Conservation (phyloP, 2,888 invertebrate species). For the Gandaritis pyraliata region DNA sequence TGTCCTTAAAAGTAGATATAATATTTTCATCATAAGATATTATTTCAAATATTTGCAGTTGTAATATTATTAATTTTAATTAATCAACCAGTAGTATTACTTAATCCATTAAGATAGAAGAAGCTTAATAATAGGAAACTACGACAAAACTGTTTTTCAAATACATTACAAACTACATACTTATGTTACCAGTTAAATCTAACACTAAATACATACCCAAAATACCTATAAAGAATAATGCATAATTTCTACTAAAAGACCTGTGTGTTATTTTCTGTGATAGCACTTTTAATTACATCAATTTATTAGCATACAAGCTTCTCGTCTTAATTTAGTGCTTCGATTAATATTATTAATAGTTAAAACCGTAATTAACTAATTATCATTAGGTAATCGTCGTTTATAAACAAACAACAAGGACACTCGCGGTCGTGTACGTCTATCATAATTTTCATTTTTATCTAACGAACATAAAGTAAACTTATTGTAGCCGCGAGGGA, state of each 20-base stretch:
- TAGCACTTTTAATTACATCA: conserved; percentile 80
- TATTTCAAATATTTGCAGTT: conserved; percentile 85
- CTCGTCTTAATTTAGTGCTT: conserved; percentile 80
- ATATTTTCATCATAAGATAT: conserved; percentile 84
- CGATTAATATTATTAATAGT: conserved; percentile 80
- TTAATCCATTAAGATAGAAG: conserved; percentile 84
- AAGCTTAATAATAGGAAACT: conserved; percentile 85
- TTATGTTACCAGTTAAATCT: conserved; percentile 83
- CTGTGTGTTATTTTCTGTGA: conserved; percentile 76
- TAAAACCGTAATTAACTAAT: conserved; percentile 86
- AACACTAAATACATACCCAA: conserved; percentile 84
- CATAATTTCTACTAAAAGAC: conserved; percentile 82
- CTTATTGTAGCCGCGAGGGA: conserved; percentile 51
- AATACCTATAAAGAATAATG: conserved; percentile 85
- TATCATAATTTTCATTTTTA: conserved; percentile 84
- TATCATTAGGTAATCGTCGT: conserved; percentile 79
- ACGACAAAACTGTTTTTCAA: conserved; percentile 82
- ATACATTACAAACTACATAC: conserved; percentile 84
- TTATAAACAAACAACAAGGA: conserved; percentile 79
- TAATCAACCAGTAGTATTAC: conserved; percentile 84
- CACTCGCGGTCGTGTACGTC: conserved; percentile 75
- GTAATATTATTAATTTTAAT: conserved; percentile 83
- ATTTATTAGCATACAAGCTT: conserved; percentile 80
- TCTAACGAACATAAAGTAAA: conserved; percentile 78
- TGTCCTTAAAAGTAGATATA: conserved; percentile 85